These are phyloP conservation scores for Camponotus fellah DNA, from an alignment of 2,888 invertebrate species.

Conservation along the genomic window DNA sequence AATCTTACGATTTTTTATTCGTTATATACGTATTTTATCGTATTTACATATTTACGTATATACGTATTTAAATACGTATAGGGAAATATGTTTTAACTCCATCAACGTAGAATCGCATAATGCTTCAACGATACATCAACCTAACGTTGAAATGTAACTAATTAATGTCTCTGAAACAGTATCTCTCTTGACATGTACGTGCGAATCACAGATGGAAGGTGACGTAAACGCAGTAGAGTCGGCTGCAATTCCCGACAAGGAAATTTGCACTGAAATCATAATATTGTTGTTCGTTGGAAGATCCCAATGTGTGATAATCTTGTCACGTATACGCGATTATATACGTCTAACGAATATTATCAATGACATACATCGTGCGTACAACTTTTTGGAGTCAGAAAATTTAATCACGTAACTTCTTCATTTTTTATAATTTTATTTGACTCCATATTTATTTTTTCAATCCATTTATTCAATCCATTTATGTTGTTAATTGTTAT, in stretches of 20 bases:
- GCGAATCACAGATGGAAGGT: conserved; percentile 9
- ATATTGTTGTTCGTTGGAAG: conserved; percentile 36
- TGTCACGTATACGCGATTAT: not conserved
- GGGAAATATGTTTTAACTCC: conserved; percentile 19
- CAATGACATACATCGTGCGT: not conserved
- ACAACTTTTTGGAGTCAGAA: not conserved
- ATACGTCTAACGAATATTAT: conserved; percentile 22
- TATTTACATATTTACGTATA: no score
- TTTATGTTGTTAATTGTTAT: not conserved
- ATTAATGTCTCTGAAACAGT: conserved; percentile 34
- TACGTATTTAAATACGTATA: no score
- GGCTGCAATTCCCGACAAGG: conserved; percentile 17
- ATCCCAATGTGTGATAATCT: conserved; percentile 18
- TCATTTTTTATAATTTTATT: not conserved
- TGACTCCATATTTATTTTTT: not conserved
- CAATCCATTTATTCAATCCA: not conserved
- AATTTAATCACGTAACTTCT: not conserved
- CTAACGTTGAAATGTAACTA: conserved; percentile 36
- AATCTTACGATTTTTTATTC: not conserved
- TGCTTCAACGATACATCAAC: not conserved
- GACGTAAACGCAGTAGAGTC: conserved; percentile 15
- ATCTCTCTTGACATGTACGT: conserved; percentile 21
- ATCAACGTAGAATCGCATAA: conserved; percentile 17
- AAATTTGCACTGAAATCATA: conserved; percentile 38
- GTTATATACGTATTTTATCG: not conserved